Conservation (phyloP, 2,888 invertebrate species). For the Tribolium freemani region DNA sequence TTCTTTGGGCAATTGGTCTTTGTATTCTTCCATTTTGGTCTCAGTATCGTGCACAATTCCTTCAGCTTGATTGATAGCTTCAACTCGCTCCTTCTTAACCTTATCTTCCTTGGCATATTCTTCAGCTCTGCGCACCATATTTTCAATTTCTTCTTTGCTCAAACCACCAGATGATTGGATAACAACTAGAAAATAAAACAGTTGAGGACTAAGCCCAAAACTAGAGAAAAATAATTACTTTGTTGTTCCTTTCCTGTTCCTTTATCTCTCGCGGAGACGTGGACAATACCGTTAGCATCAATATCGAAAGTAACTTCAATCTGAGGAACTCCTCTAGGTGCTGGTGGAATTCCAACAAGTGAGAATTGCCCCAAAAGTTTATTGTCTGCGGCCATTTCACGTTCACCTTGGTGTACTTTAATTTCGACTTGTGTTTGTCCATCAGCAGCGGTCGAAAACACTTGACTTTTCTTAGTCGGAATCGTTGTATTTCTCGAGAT, state of each 20-base stretch:
- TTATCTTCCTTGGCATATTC: conserved; percentile 95
- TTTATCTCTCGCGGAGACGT: conserved; percentile 98
- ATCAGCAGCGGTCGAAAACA: conserved; percentile 99
- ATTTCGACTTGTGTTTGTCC: conserved; percentile 99
- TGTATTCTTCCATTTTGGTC: conserved; percentile 98
- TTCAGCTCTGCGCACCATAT: conserved; percentile 99
- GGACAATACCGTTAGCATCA: conserved; percentile 99
- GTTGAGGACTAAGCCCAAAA: conserved; percentile 1
- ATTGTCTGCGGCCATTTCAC: conserved; percentile 98
- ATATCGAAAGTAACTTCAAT: conserved; percentile 99
- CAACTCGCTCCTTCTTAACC: conserved; percentile 91
- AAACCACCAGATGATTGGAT: conserved; percentile 99
- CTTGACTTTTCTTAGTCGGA: conserved; percentile 98
- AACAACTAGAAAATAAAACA: conserved; percentile 77
- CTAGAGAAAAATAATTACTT: conserved; percentile 74
- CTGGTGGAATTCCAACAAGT: conserved; percentile 94
- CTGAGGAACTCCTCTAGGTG: conserved; percentile 96
- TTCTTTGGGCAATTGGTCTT: conserved; percentile 94
- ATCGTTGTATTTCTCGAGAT: conserved; percentile 98
- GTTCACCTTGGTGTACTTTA: conserved; percentile 98
- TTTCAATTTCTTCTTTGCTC: conserved; percentile 99
- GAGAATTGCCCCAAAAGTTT: conserved; percentile 95
- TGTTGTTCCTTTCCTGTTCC: conserved; percentile 99
- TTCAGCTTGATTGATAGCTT: conserved; percentile 97
- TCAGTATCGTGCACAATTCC: conserved; percentile 98